These are phyloP conservation scores for Sylvilagus bachmani DNA, from an alignment of 2,113 vertebrate genomes.

Conservation along the genomic window DNA sequence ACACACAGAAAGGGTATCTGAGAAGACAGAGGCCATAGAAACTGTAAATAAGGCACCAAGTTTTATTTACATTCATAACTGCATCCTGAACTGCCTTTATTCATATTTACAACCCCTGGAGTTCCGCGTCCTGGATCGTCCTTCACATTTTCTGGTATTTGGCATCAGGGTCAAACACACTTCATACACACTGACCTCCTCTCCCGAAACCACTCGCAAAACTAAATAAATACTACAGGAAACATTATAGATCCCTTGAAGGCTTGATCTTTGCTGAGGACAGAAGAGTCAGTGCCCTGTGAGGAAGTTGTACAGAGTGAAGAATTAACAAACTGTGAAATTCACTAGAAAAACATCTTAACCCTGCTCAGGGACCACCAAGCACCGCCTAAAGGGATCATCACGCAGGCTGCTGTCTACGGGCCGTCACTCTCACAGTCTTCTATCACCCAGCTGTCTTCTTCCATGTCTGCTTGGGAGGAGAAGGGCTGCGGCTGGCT, in stretches of 20 bases:
- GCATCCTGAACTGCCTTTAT: conserved; percentile 36
- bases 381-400: not conserved
- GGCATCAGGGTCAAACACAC: conserved; percentile 67
- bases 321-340: not conserved
- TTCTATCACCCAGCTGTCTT: conserved; percentile 92
- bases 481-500: conserved; percentile 93
- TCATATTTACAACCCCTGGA: conserved; percentile 67
- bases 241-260: conserved; percentile 72
- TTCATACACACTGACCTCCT: not conserved
- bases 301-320: conserved; percentile 3
- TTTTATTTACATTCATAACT: conserved; percentile 82
- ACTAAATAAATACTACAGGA: conserved; percentile 79
- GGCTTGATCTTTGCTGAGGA: not conserved
- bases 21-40: conserved; percentile 52
- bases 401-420: not conserved
- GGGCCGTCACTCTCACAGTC: conserved; percentile 93
- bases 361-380: not conserved
- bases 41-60: conserved; percentile 66
- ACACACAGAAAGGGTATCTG: conserved; percentile 48
- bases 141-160: conserved; percentile 59
- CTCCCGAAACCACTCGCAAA: conserved; percentile 46
- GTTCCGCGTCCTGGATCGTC: conserved; percentile 30
- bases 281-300: conserved; percentile 13
- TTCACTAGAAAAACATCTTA: not conserved
- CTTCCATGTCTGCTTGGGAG: conserved; percentile 87